Conservation (phyloP, 1,140 invertebrate genomes). For the Drosophila kikkawai region DNA sequence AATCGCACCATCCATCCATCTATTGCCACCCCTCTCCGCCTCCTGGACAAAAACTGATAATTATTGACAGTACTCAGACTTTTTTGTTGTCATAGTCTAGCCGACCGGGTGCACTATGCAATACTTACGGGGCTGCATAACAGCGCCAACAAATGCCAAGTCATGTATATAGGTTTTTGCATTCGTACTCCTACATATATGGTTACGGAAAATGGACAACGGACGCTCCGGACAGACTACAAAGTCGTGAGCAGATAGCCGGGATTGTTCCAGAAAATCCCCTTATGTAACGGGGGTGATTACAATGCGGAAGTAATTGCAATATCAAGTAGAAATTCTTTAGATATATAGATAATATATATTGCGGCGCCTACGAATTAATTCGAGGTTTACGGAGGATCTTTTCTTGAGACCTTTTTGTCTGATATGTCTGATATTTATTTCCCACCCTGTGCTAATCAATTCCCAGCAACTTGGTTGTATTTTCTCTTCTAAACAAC, state of each 20-base stretch:
- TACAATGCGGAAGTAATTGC: background rate
- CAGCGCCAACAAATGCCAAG: conserved; percentile 29
- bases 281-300: background rate
- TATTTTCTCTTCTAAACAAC: background rate
- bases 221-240: conserved; percentile 1
- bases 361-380: background rate
- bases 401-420: no score
- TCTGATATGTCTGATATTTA: background rate
- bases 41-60: conserved; percentile 53
- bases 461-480: background rate
- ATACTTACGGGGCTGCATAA: conserved; percentile 36
- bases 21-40: background rate
- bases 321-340: background rate
- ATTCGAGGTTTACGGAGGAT: background rate
- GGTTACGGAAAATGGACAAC: conserved; percentile 1
- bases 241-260: conserved; percentile 20
- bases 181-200: background rate
- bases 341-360: background rate
- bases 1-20: conserved; percentile 1
- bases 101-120: conserved; percentile 17
- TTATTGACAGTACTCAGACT: conserved; percentile 38
- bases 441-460: background rate
- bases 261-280: conserved; percentile 15
- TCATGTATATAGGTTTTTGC: conserved; percentile 24
- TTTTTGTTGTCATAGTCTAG: conserved; percentile 57